phyloP scores from a whole-genome alignment of 2,797 vertebrate genomes.

The Nyctalus aviator region DNA sequence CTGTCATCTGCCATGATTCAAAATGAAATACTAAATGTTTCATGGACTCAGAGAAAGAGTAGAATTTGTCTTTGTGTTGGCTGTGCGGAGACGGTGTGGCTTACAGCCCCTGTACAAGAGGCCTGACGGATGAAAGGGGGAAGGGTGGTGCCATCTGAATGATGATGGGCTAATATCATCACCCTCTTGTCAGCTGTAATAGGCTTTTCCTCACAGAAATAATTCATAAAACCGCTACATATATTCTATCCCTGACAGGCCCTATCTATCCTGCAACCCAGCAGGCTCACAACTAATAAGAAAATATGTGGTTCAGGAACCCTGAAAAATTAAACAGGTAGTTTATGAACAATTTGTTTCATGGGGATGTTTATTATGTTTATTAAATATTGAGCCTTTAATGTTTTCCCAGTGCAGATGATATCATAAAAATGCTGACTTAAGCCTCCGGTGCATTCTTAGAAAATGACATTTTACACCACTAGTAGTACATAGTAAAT shows the following conservation, averaged over 20 bases:
- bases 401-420: slow-evolving; percentile 90
- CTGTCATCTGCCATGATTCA: slow-evolving; percentile 97
- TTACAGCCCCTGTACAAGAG: slow-evolving; percentile 92
- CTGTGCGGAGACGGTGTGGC: slow-evolving; percentile 90
- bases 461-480: slow-evolving; percentile 90
- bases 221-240: slow-evolving; percentile 99
- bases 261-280: slow-evolving; percentile 99
- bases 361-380: slow-evolving; percentile 97
- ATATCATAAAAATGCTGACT: slow-evolving; percentile 92
- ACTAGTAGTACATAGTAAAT: slow-evolving; percentile 89
- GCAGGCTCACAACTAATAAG: slow-evolving; percentile 99
- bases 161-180: slow-evolving; percentile 99
- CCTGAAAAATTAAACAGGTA: slow-evolving; percentile 99
- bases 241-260: slow-evolving; percentile 98
- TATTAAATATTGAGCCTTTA: slow-evolving; percentile 94
- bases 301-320: slow-evolving; percentile 99
- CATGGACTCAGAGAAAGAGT: slow-evolving; percentile 98
- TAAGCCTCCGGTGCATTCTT: slow-evolving; percentile 89
- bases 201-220: slow-evolving; percentile 99
- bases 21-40: slow-evolving; percentile 99
- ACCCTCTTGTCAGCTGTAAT: slow-evolving; percentile 99
- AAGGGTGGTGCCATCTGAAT: slow-evolving; percentile 98
- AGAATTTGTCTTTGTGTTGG: slow-evolving; percentile 99
- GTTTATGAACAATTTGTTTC: slow-evolving; percentile 99
- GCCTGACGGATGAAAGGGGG: slow-evolving; percentile 98